phyloP scores from a whole-genome alignment of 2,113 vertebrate genomes.

The Forbesichthys agassizii region DNA sequence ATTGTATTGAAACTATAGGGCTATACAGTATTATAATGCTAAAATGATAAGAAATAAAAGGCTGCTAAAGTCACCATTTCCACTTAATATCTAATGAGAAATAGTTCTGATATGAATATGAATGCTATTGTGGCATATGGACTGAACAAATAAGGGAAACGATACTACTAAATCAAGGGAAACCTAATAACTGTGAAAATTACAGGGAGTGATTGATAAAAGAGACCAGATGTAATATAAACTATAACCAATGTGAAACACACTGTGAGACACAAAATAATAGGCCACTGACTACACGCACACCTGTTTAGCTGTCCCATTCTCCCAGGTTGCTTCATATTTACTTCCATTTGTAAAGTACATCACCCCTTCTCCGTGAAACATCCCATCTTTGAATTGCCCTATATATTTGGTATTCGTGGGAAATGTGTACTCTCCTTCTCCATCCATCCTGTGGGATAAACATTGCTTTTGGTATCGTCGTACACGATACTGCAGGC shows the following conservation, averaged over 20 bases:
- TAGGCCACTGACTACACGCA: slow-evolving; percentile 9
- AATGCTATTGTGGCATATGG: slow-evolving; percentile 11
- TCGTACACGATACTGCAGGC: background rate
- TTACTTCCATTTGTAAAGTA: slow-evolving; percentile 80
- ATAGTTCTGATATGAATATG: background rate
- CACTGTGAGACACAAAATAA: slow-evolving; percentile 15
- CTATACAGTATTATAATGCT: no score
- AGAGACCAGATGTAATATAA: slow-evolving; percentile 62
- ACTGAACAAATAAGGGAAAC: slow-evolving; percentile 20
- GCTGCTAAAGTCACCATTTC: background rate
- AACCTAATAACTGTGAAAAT: slow-evolving; percentile 61
- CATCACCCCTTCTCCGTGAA: slow-evolving; percentile 87
- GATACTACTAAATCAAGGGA: slow-evolving; percentile 9
- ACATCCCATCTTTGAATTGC: slow-evolving; percentile 86
- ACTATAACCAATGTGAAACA: slow-evolving; percentile 68
- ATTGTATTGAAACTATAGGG: no score
- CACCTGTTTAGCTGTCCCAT: slow-evolving; percentile 83
- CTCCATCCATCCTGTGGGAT: slow-evolving; percentile 87
- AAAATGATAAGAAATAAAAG: no score
- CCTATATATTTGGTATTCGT: slow-evolving; percentile 85
- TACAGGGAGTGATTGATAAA: slow-evolving; percentile 68
- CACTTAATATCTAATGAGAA: background rate
- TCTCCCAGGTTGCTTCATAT: slow-evolving; percentile 85
- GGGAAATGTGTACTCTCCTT: slow-evolving; percentile 81
- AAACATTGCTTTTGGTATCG: background rate